Evolutionary conservation across 2,797 vertebrate genomes (phyloP), one percentile per base, ranked within the genome.

Genomic region (Allobates femoralis): DNA sequence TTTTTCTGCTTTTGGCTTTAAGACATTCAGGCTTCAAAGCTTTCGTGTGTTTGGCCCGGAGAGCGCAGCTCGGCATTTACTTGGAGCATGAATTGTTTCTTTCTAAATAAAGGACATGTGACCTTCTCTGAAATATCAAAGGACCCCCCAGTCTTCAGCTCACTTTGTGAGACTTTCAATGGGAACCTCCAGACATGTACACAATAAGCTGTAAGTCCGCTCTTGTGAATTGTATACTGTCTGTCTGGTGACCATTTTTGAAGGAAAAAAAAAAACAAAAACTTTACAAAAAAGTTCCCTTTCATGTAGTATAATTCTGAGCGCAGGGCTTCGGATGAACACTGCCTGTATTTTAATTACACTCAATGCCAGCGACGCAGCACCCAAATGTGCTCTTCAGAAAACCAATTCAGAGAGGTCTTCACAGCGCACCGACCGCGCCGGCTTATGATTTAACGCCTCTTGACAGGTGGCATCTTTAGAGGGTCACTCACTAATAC

Each of bases 251-350:
- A 92, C 93, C 92, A 85, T 94, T 94, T 95, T 89, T 90, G 60
- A 26, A 37, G 19, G 41, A 46, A 41, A 12, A 71, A 71, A 41
- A n/a, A n/a, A 11, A 71, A 71, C 19, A 14, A 71, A 71, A 69
- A 14, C 2, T 2, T 41, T 64, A 62, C 89, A 94, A 93, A 93
- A 93, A 91, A 50, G 4, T 88, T 86, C 81, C 87, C 92, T 95
- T 96, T 97, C 94, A 97, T 97, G 96, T 95, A 95, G 96, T 94
- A 92, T 90, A 71, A 93, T 94, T 93, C 93, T 95, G 95, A 94
- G 94, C 94, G 94, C 91, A 94, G 94, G 92, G 94, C 90, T 92
- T 96, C 91, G 94, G 96, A 96, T 97, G 96, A 96, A 96, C 96
- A 95, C 91, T 90, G 93, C 93, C 90, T 96, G 94, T 95, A 96